phyloP scores from a whole-genome alignment of 2,888 invertebrate species.

The Nezara viridula region DNA sequence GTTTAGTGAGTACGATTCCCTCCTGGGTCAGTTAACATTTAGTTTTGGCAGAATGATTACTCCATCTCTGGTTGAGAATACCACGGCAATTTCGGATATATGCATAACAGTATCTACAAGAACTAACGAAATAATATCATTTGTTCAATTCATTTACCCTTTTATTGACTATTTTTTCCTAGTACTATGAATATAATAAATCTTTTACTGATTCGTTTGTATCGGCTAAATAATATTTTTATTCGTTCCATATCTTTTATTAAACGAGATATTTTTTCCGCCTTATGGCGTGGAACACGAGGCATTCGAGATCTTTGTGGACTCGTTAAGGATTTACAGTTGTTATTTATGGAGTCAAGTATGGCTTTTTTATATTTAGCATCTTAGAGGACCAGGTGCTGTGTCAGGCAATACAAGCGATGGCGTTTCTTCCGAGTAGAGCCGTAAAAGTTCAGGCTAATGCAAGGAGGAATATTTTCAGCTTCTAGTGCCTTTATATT shows the following conservation, averaged over 20 bases:
- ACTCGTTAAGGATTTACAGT: not conserved
- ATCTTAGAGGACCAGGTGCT: conserved; percentile 11
- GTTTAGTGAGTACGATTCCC: too few species aligned
- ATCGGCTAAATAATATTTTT: not conserved
- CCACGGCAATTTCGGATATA: too few species aligned
- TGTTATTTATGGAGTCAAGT: conserved; percentile 35
- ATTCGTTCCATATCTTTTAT: not conserved
- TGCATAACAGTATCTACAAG: too few species aligned
- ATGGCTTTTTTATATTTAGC: conserved; percentile 18
- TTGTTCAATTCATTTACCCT: too few species aligned
- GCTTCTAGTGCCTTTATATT: not conserved
- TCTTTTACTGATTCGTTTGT: not conserved
- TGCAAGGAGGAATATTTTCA: not conserved
- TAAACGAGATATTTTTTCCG: not conserved
- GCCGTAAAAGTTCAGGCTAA: not conserved
- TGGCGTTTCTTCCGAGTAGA: conserved; percentile 6
- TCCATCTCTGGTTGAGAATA: too few species aligned
- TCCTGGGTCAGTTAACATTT: too few species aligned
- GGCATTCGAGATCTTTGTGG: not conserved
- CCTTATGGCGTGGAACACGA: not conserved
- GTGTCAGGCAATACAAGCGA: not conserved
- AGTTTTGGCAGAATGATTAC: too few species aligned
- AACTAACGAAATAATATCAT: too few species aligned
- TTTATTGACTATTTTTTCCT: too few species aligned
- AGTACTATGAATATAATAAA: not conserved